Evolutionary conservation across 2,797 vertebrate species (phyloP).

Genomic region (Tenualosa thibaudeaui): DNA sequence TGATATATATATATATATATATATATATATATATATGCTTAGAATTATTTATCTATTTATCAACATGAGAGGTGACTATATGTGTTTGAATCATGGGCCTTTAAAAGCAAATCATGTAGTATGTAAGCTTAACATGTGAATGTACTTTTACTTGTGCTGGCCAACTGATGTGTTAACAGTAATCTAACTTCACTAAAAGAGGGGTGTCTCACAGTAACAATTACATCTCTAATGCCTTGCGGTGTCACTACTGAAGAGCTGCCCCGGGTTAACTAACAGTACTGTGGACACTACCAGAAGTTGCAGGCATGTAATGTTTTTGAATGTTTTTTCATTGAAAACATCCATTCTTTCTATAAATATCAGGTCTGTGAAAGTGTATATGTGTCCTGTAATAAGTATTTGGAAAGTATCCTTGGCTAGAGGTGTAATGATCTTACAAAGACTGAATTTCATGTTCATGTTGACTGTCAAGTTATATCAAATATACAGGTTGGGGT

Average conservation of each 20-base stretch:
- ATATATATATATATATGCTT: conserved; percentile 29
- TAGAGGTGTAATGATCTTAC: background rate
- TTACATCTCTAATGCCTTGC: background rate
- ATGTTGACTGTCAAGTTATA: background rate
- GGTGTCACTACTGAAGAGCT: background rate
- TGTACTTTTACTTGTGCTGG: conserved; percentile 10
- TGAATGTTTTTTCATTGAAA: background rate
- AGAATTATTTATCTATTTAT: conserved; percentile 43
- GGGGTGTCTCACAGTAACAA: background rate
- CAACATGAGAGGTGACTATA: conserved; percentile 3
- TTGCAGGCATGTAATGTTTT: background rate
- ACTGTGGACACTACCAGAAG: background rate
- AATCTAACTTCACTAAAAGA: background rate
- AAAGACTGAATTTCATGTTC: background rate
- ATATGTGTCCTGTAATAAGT: background rate
- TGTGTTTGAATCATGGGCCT: conserved; percentile 12
- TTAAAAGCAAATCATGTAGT: conserved; percentile 18
- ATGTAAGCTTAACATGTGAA: background rate
- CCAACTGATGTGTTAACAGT: background rate
- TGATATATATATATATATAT: conserved; percentile 20
- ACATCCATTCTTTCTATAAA: conserved; percentile 13
- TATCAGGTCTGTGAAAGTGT: background rate
- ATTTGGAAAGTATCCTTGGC: background rate
- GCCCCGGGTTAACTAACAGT: background rate
- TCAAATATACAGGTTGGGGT: background rate